phyloP scores from a whole-genome alignment of 2,797 vertebrate genomes.

The Gallinago solitaria region DNA sequence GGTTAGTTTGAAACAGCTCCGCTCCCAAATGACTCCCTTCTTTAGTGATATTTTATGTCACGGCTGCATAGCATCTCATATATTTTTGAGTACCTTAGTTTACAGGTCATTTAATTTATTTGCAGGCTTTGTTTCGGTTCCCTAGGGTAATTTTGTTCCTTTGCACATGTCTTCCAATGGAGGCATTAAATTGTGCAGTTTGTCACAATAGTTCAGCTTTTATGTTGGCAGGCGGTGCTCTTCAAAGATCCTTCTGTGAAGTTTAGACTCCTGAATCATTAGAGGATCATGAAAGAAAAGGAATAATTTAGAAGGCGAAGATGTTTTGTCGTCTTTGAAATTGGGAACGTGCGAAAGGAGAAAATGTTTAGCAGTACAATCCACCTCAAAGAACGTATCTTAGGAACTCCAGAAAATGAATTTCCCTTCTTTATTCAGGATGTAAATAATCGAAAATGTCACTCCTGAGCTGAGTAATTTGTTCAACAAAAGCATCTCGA shows the following conservation, averaged over 20 bases:
- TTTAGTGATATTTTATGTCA: constrained; percentile 2
- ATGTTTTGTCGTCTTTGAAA: constrained; percentile 61
- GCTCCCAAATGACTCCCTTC: not conserved
- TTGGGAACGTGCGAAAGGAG: constrained; percentile 2
- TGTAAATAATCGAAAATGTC: constrained; percentile 67
- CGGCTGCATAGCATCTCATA: constrained; percentile 25
- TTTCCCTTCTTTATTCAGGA: constrained; percentile 53
- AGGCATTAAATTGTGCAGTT: constrained; percentile 46
- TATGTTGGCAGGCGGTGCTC: constrained; percentile 38
- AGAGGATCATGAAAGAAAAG: constrained; percentile 53
- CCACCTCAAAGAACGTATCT: constrained; percentile 44
- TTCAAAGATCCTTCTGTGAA: constrained; percentile 50
- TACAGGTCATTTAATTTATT: constrained; percentile 64
- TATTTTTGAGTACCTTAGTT: constrained; percentile 58
- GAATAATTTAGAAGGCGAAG: constrained; percentile 58
- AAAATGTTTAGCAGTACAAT: constrained; percentile 42
- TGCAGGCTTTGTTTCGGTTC: constrained; percentile 1
- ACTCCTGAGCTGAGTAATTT: constrained; percentile 70
- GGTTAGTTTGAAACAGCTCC: not conserved
- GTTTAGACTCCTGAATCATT: constrained; percentile 54
- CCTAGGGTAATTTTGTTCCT: constrained; percentile 27
- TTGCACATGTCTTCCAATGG: constrained; percentile 21
- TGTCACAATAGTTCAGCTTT: constrained; percentile 66
- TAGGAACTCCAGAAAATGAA: constrained; percentile 22
- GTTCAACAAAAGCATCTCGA: constrained; percentile 63